Conservation (phyloP, 1,140 invertebrate species). For the Phocides pigmalion region DNA sequence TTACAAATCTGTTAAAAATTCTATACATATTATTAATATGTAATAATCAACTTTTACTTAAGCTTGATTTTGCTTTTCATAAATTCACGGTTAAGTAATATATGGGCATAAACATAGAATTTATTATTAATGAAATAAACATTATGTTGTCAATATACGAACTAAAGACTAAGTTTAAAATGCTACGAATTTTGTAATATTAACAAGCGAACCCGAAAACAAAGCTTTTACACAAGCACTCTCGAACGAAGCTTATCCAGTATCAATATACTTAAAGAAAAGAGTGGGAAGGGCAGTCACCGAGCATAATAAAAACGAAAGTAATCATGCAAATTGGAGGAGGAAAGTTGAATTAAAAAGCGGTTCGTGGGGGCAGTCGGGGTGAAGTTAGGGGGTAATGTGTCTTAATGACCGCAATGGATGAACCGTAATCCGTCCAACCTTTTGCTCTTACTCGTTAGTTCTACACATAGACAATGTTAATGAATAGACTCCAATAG, state of each 20-base stretch:
- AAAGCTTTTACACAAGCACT: neutral
- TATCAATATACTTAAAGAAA: constrained; percentile 40
- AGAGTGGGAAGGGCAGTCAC: constrained; percentile 43
- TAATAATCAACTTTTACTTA: no score
- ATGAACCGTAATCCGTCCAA: constrained; percentile 62
- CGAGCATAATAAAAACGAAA: constrained; percentile 77
- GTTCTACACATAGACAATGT: constrained; percentile 9
- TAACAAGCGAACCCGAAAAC: neutral
- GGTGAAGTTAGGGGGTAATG: constrained; percentile 49
- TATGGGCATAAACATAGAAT: no score
- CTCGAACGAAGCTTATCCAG: constrained; percentile 26
- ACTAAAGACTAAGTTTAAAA: neutral
- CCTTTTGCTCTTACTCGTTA: constrained; percentile 55
- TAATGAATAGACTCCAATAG: no score
- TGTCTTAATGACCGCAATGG: constrained; percentile 80
- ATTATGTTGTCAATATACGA: no score
- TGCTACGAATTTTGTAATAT: neutral
- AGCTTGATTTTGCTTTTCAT: no score
- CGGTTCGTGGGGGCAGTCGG: constrained; percentile 45
- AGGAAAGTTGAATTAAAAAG: constrained; percentile 81
- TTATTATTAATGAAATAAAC: no score
- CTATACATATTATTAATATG: no score
- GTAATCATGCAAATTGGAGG: constrained; percentile 81
- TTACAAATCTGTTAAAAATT: no score
- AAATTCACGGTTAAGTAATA: no score